These are phyloP conservation scores for Manacus vitellinus DNA, from an alignment of 2,113 vertebrate species.

Conservation along the genomic window DNA sequence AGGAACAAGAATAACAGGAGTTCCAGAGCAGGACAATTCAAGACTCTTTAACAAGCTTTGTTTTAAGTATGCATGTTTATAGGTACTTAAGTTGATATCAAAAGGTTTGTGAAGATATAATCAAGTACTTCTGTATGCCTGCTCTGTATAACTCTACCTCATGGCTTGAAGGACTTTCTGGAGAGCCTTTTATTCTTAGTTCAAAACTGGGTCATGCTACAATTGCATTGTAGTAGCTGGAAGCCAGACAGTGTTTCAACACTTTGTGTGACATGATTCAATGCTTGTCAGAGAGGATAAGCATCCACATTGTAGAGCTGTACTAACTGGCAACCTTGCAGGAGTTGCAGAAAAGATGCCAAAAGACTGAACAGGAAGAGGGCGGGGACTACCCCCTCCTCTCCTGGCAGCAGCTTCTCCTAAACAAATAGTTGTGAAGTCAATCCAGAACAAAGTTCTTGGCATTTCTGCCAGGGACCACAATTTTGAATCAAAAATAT, in stretches of 20 bases:
- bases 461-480: neutral
- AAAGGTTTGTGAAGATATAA: neutral
- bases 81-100: neutral
- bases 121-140: neutral
- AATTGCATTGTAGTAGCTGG: neutral
- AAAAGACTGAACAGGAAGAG: neutral
- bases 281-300: conserved; percentile 8
- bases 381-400: neutral
- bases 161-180: neutral
- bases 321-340: neutral
- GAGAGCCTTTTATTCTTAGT: neutral
- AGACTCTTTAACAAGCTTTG: neutral
- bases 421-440: neutral
- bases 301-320: neutral
- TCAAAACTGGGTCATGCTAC: neutral
- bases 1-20: neutral
- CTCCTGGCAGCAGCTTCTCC: neutral
- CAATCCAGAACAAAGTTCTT: neutral
- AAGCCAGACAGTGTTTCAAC: conserved; percentile 12
- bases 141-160: neutral
- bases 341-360: neutral
- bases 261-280: neutral
- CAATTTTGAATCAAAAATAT: neutral
- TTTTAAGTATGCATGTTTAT: neutral
- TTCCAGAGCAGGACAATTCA: neutral